A percentile compares a stretch with the other conserved stretches of the same genome.
Conservation (phyloP, 2,113 vertebrate genomes). For the Falcunculus frontatus region DNA sequence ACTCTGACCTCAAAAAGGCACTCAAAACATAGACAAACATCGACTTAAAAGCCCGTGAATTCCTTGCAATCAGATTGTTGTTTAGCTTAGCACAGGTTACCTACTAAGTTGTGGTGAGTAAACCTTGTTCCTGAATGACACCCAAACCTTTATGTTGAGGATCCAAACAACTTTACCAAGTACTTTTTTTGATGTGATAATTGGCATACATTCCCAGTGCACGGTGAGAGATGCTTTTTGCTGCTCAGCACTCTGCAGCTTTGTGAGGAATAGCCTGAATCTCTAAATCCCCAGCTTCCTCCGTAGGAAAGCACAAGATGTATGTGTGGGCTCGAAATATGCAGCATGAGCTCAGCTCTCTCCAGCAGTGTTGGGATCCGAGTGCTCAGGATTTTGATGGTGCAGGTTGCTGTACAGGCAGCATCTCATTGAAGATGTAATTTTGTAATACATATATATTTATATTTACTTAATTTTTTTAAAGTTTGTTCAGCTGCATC, state of each 20-base stretch:
- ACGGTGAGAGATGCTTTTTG: not conserved
- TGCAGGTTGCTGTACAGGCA: not conserved
- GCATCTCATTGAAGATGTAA: not conserved
- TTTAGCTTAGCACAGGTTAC: not conserved
- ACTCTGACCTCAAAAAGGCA: conserved; percentile 75
- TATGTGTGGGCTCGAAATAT: not conserved
- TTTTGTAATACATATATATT: not conserved
- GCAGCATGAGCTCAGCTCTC: not conserved
- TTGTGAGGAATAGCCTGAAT: not conserved
- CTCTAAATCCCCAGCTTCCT: not conserved
- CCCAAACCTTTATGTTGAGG: not conserved
- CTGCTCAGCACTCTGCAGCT: not conserved
- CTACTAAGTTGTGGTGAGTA: not conserved
- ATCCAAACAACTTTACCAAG: not conserved
- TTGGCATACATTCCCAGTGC: not conserved
- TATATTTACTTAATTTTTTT: not conserved
- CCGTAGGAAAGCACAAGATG: not conserved
- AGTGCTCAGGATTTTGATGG: not conserved
- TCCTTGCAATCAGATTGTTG: not conserved
- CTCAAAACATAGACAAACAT: conserved; percentile 45
- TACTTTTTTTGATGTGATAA: not conserved
- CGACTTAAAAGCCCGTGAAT: not conserved
- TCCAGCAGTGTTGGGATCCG: not conserved
- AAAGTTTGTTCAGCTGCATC: not conserved
- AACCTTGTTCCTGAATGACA: not conserved